These are phyloP conservation scores for Spongia lamella DNA, from an alignment of 37 sponge, comb jelly and placozoan genomes.

Conservation along the genomic window DNA sequence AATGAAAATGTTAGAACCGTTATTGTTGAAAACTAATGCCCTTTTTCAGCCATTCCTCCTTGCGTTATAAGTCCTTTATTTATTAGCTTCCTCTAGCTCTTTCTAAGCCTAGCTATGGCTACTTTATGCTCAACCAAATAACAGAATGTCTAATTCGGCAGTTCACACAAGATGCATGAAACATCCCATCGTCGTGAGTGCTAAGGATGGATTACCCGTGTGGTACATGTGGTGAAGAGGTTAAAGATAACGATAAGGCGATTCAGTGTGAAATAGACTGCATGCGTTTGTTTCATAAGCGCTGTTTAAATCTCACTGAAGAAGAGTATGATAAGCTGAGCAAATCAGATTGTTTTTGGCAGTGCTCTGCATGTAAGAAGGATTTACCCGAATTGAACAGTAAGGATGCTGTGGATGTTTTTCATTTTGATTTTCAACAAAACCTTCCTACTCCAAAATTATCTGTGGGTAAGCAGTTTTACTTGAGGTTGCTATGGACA, in stretches of 20 bases:
- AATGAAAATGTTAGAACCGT: not conserved
- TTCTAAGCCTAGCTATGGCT: too few relatives aligned
- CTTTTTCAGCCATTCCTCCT: slow-evolving; percentile 1
- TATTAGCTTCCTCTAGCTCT: too few relatives aligned
- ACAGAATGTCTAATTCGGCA: too few relatives aligned
- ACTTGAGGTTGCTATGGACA: slow-evolving; percentile 56
- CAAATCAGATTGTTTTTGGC: slow-evolving; percentile 14
- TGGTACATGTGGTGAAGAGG: slow-evolving; percentile 34
- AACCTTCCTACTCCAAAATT: slow-evolving; percentile 65
- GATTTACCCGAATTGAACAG: slow-evolving; percentile 20
- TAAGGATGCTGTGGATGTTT: slow-evolving; percentile 13
- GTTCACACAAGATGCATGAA: too few relatives aligned
- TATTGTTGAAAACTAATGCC: slow-evolving; percentile 3
- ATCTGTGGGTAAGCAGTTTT: slow-evolving; percentile 59
- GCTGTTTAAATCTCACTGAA: slow-evolving; percentile 9
- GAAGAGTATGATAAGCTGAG: not conserved
- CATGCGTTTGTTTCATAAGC: slow-evolving; percentile 18
- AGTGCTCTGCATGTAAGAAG: slow-evolving; percentile 18
- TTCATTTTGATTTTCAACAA: slow-evolving; percentile 70
- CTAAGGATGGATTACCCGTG: slow-evolving; percentile 22
- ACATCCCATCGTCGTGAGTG: not conserved
- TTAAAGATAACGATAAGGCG: slow-evolving; percentile 9
- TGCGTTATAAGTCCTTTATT: not conserved
- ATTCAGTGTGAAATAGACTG: slow-evolving; percentile 41
- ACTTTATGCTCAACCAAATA: too few relatives aligned